Evolutionary conservation across 2,888 invertebrate species (phyloP), one percentile per base, ranked within the genome.

Genomic region (Strigamia maritima): DNA sequence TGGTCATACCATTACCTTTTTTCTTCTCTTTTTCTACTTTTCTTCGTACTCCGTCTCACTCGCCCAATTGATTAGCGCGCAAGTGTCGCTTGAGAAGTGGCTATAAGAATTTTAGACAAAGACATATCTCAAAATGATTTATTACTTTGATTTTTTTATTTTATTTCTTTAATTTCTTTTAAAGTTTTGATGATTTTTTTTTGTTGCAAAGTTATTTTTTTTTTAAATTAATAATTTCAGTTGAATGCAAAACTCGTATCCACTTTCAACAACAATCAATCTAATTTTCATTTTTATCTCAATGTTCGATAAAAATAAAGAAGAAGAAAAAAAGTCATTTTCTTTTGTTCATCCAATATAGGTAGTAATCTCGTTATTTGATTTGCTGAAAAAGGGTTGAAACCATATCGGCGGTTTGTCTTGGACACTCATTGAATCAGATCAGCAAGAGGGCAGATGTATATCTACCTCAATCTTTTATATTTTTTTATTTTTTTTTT

Each of bases 1-100:
- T 54, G 54, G 54, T 54, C 54, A 54, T 54, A 54, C 54, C 54
- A 54, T 54, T 54, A 54, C 54, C 54, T 54, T 54, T 54, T 54
- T 54, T 54, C 54, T 19, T 19, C 54, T 54, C 22, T 54, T 54
- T 54, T 54, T 54, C 54, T 54, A 19, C 54, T 54, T 54, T 19
- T 54, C n/a, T 44, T 54, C 54, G 54, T 54, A 54, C 54, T n/a
- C 22, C 54, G 54, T 54, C 54, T 54, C 54, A 19, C 54, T 54
- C 54, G 54, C 54, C 54, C 54, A 54, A 54, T 54, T 54, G 54
- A 54, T 54, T 54, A 54, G 54, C 54, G 54, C 54, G 54, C 54
- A 54, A 54, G 54, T 54, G 54, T 54, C 54, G 54, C 19, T 54
- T 54, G 22, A 54, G 54, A 54, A 54, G 54, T 54, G 54, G 54